Evolutionary conservation across 2,797 vertebrate species (phyloP).

Genomic region (Protonibea diacanthus): DNA sequence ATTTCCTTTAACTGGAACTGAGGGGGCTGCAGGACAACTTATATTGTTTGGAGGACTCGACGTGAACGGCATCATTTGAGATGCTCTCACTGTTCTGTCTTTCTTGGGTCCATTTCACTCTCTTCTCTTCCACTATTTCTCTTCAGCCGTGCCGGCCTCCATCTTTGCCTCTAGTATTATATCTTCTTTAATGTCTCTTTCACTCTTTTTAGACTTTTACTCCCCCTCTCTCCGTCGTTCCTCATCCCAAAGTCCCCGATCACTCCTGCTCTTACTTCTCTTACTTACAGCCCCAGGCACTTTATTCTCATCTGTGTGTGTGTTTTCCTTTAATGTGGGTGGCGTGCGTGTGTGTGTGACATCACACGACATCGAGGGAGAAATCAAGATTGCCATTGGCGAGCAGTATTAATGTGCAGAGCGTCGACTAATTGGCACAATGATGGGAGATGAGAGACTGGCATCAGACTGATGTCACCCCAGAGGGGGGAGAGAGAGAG

Average conservation of each 20-base stretch:
- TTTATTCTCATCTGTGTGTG: conserved; percentile 24
- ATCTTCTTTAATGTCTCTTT: conserved; percentile 54
- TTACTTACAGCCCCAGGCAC: conserved; percentile 52
- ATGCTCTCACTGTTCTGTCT: not conserved
- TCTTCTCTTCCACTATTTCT: not conserved
- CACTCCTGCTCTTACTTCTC: conserved; percentile 46
- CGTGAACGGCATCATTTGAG: not conserved
- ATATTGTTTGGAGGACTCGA: not conserved
- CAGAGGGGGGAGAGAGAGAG: not conserved
- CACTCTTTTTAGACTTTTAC: conserved; percentile 42
- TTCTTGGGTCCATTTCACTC: not conserved
- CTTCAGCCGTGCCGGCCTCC: conserved; percentile 6
- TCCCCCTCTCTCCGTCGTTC: conserved; percentile 25
- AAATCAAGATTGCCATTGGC: conserved; percentile 36
- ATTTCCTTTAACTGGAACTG: not conserved
- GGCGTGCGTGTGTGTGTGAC: conserved; percentile 14
- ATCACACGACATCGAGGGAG: conserved; percentile 37
- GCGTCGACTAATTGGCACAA: conserved; percentile 60
- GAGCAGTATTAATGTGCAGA: conserved; percentile 54
- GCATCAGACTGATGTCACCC: conserved; percentile 50
- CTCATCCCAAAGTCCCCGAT: conserved; percentile 45
- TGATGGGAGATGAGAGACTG: conserved; percentile 62
- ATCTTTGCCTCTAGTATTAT: conserved; percentile 39
- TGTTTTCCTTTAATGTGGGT: conserved; percentile 15
- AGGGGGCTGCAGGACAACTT: not conserved